Percentiles rank a stretch among this genome's conserved stretches.
phyloP scores from a whole-genome alignment of 2,113 vertebrate species.

The Rhinichthys klamathensis region DNA sequence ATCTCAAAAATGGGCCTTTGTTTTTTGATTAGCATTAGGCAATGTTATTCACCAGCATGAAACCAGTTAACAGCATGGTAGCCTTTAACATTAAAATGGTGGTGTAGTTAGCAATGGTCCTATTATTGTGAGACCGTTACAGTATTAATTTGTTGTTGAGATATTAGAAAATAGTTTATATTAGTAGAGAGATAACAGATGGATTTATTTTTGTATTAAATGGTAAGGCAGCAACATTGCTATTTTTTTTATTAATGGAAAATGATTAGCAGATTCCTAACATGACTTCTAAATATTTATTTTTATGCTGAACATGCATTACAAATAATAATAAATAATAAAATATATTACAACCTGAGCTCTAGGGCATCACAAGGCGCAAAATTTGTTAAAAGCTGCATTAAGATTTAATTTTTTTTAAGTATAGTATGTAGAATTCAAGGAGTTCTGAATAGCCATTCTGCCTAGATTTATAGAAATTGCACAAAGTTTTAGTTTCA shows the following conservation, averaged over 20 bases:
- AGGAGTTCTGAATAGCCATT: too few species aligned
- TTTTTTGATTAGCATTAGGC: neutral
- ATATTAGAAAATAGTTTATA: neutral
- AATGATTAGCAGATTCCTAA: neutral
- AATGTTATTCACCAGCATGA: neutral
- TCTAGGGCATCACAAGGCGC: neutral
- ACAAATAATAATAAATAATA: neutral
- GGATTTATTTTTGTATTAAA: neutral
- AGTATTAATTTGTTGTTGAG: neutral
- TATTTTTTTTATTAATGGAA: neutral
- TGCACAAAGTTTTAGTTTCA: too few species aligned
- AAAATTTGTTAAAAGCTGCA: neutral
- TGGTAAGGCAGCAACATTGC: neutral
- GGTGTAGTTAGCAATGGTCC: neutral
- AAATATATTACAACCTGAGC: neutral
- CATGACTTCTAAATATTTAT: neutral
- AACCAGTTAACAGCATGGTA: neutral
- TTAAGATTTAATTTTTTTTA: neutral
- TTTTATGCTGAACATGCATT: neutral
- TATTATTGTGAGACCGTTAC: neutral
- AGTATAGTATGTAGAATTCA: neutral
- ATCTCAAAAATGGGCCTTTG: neutral
- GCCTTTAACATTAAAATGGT: neutral
- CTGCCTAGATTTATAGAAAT: too few species aligned
- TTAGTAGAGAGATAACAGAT: neutral